phyloP scores from a whole-genome alignment of 2,888 invertebrate species.

The Isoperla grammatica region DNA sequence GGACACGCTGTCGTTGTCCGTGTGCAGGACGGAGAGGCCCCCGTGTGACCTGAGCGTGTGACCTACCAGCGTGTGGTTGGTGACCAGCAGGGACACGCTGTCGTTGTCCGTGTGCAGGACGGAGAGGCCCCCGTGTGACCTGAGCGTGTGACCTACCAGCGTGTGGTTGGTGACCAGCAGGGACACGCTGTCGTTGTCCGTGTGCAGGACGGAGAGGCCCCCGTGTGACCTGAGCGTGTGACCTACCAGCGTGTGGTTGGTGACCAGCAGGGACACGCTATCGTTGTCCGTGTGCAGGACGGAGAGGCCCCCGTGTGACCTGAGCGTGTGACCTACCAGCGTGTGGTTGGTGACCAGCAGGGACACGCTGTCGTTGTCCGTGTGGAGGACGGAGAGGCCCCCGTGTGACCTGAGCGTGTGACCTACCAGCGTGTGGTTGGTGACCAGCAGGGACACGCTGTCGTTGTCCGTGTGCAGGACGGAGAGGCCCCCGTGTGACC shows the following conservation, averaged over 20 bases:
- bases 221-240: too few relatives aligned
- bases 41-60: too few relatives aligned
- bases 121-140: constrained; percentile 75
- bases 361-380: constrained; percentile 69
- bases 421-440: constrained; percentile 80
- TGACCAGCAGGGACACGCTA: constrained; percentile 71
- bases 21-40: constrained; percentile 71
- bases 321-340: constrained; percentile 68
- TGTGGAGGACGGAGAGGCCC: constrained; percentile 71
- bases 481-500: constrained; percentile 75
- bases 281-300: constrained; percentile 75
- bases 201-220: constrained; percentile 71
- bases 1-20: constrained; percentile 69
- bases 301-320: constrained; percentile 75
- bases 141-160: constrained; percentile 68
- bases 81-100: constrained; percentile 71
- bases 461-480: constrained; percentile 75
- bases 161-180: constrained; percentile 83
- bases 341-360: constrained; percentile 83
- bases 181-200: constrained; percentile 69
- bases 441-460: constrained; percentile 71
- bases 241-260: constrained; percentile 80
- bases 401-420: too few relatives aligned
- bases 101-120: constrained; percentile 75
- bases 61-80: constrained; percentile 80